Evolutionary conservation across 2,113 vertebrate species (phyloP).

Genomic region (Gavialis gangeticus): DNA sequence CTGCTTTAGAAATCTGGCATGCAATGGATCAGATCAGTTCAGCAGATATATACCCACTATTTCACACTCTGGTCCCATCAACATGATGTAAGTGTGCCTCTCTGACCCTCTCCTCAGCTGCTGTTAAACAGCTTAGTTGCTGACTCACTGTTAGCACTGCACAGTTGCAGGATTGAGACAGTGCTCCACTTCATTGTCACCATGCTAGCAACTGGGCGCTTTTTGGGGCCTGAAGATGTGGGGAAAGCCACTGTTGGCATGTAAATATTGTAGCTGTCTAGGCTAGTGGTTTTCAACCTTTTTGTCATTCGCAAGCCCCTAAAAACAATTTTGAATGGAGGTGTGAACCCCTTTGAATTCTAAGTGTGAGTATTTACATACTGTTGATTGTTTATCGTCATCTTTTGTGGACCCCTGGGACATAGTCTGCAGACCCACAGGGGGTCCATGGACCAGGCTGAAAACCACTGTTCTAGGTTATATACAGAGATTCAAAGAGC

Average conservation of each 20-base stretch:
- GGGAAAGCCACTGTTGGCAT: neutral
- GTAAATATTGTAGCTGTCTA: neutral
- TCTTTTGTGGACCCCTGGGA: too few species aligned
- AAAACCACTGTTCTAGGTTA: too few species aligned
- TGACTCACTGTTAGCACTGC: neutral
- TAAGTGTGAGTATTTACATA: too few species aligned
- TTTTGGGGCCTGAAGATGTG: neutral
- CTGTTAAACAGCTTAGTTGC: neutral
- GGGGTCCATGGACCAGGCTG: too few species aligned
- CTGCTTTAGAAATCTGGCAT: neutral
- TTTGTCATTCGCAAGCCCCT: neutral
- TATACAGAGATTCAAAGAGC: too few species aligned
- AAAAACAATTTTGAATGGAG: too few species aligned
- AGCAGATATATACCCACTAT: neutral
- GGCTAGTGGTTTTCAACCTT: neutral
- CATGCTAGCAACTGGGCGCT: neutral
- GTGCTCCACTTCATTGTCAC: neutral
- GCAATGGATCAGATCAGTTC: neutral
- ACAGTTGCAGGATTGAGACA: neutral
- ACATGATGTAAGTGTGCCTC: neutral
- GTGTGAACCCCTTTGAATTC: too few species aligned
- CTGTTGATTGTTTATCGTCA: too few species aligned
- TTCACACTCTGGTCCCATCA: neutral
- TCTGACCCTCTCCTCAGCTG: neutral
- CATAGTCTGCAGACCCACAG: too few species aligned